Evolutionary conservation across 2,113 vertebrate species (phyloP), one percentile per base, ranked within the genome.

Genomic region (Recurvirostra avosetta): DNA sequence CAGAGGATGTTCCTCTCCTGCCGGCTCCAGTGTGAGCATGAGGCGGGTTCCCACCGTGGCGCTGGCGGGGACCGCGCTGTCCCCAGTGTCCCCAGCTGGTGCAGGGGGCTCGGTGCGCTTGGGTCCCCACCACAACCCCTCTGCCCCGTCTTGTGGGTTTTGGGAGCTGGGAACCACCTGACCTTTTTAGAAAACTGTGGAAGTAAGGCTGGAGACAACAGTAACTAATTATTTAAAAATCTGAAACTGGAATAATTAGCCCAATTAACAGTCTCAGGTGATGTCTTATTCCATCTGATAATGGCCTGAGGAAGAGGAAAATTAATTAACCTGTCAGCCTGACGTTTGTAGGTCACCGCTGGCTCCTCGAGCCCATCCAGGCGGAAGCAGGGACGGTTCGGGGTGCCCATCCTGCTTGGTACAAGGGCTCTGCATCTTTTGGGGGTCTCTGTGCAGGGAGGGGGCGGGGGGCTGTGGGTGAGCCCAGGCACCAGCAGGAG

Each of bases 221-320:
- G 96, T 96, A 95, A 96, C 91, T 97, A 91, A 96, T 97, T 92
- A 96, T 96, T 97, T 94, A 85, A 94, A 91, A 91, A 91, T 72
- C 88, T 89, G 95, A 94, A 92, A 65, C 86, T 87, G 91, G 92
- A 65, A 94, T 97, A 96, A 97, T 97, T 97, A 96, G 86, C 88
- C 86, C 88, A 95, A 97, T 97, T 97, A 96, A 81, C 86, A 92
- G 97, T 97, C 97, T 95, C 96, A 97, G 96, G 97, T 97, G 97
- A 96, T 0, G 5, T 89, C 80, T 87, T 78, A 77, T 92, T 89
- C 73, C 84, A 61, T 89, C 95, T 96, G 97, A 97, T 97, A 89
- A 65, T 1, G 9, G 92, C 91, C 70, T 6, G 11, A 74, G 86
- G 96, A 95, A 87, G 92, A 95, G 29, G 32, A n/a, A 75, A 78